Conservation (phyloP, 1,140 invertebrate species). For the Panagrolaimus sp. region DNA sequence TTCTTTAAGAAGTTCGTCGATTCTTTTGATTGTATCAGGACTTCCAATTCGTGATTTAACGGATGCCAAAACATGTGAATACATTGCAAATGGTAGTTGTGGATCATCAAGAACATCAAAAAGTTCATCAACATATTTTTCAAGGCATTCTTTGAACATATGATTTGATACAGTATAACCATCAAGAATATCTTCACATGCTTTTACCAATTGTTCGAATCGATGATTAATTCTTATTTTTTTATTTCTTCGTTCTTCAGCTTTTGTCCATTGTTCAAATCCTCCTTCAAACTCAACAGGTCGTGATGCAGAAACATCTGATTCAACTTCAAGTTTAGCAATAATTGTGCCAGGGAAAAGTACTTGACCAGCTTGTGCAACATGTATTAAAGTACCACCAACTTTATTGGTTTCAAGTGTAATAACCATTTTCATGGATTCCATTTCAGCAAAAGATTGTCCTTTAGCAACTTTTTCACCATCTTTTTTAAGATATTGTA, state of each 20-base stretch:
- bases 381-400: slow-evolving; percentile 73
- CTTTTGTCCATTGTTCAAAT: slow-evolving; percentile 35
- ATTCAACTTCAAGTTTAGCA: slow-evolving; percentile 69
- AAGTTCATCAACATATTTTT: slow-evolving; percentile 82
- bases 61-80: slow-evolving; percentile 43
- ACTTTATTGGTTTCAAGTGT: slow-evolving; percentile 79
- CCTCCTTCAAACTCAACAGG: slow-evolving; percentile 36
- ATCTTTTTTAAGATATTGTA: slow-evolving; percentile 84
- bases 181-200: slow-evolving; percentile 60
- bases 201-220: slow-evolving; percentile 35
- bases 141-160: slow-evolving; percentile 74
- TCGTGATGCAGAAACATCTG: slow-evolving; percentile 26
- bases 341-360: slow-evolving; percentile 86
- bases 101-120: slow-evolving; percentile 87
- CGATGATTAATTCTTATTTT: slow-evolving; percentile 30
- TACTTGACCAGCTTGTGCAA: slow-evolving; percentile 83
- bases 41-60: slow-evolving; percentile 38
- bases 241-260: slow-evolving; percentile 19
- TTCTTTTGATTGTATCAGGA: slow-evolving; percentile 34
- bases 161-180: slow-evolving; percentile 90
- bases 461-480: slow-evolving; percentile 82
- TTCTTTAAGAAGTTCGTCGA: slow-evolving; percentile 30
- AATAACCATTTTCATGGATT: slow-evolving; percentile 99
- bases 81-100: slow-evolving; percentile 70
- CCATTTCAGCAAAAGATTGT: slow-evolving; percentile 91